Conservation (phyloP, 2,888 invertebrate genomes). For the Hartigia nigra region DNA sequence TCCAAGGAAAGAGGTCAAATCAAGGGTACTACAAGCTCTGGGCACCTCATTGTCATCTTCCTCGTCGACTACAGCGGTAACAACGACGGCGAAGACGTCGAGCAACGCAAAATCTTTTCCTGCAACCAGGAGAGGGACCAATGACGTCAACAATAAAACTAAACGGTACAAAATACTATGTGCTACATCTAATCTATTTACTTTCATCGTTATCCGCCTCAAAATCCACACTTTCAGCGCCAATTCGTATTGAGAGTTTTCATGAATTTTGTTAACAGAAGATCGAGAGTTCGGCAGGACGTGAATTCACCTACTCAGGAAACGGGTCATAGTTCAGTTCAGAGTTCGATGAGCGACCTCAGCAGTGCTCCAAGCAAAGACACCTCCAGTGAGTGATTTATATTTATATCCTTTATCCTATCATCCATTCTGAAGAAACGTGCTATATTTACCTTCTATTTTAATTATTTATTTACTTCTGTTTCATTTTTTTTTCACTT, state of each 20-base stretch:
- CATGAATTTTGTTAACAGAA: conserved; percentile 35
- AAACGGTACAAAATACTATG: conserved; percentile 21
- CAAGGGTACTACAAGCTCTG: conserved; percentile 73
- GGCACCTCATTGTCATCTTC: conserved; percentile 44
- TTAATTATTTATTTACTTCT: background rate
- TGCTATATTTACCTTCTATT: background rate
- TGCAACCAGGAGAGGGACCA: conserved; percentile 24
- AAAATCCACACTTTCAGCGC: background rate
- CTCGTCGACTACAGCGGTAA: conserved; percentile 31
- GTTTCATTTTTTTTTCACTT: background rate
- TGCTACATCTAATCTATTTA: background rate
- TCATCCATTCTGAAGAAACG: background rate
- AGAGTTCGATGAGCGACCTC: conserved; percentile 62
- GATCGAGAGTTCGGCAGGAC: conserved; percentile 56
- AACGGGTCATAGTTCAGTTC: conserved; percentile 62
- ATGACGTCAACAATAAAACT: conserved; percentile 56
- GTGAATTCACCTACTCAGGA: conserved; percentile 59
- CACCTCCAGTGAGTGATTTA: conserved; percentile 52
- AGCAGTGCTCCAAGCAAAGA: conserved; percentile 61
- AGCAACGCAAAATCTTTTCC: conserved; percentile 27
- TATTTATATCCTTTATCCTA: background rate
- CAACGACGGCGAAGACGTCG: conserved; percentile 27
- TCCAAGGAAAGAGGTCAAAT: conserved; percentile 87
- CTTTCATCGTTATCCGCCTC: background rate
- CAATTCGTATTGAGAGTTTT: background rate